A percentile compares a stretch with the other conserved stretches of the same genome.
Conservation (phyloP, 1,140 invertebrate genomes). For the Hydropsyche tenuis region DNA sequence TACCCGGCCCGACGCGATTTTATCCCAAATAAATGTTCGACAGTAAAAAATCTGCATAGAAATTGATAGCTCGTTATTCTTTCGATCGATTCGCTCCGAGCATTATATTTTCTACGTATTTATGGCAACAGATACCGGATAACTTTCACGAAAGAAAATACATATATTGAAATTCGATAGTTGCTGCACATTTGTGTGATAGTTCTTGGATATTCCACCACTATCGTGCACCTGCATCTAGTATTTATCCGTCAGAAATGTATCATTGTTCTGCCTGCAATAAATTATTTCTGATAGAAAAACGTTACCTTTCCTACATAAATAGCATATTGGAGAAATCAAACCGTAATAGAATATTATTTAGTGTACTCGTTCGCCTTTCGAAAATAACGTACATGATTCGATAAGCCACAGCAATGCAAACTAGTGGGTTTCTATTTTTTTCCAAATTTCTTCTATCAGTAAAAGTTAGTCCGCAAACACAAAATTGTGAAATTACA, state of each 20-base stretch:
- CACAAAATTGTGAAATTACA: constrained; percentile 14
- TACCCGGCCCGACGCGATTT: background rate
- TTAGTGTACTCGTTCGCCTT: too few relatives aligned
- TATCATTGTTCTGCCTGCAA: background rate
- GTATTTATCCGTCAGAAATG: background rate
- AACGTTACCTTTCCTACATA: background rate
- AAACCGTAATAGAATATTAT: too few relatives aligned
- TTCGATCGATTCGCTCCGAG: background rate
- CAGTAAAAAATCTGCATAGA: background rate
- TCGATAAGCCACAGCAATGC: too few relatives aligned
- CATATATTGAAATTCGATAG: constrained; percentile 28
- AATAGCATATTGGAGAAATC: too few relatives aligned
- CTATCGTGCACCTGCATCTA: constrained; percentile 10
- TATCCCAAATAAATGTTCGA: too few relatives aligned
- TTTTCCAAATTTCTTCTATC: background rate
- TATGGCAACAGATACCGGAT: constrained; percentile 7
- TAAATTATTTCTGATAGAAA: constrained; percentile 4
- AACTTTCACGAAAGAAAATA: constrained; percentile 22
- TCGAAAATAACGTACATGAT: too few relatives aligned
- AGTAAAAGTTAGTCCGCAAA: background rate
- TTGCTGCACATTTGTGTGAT: constrained; percentile 17
- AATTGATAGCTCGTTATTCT: constrained; percentile 12
- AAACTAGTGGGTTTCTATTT: too few relatives aligned
- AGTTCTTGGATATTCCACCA: background rate
- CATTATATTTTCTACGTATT: constrained; percentile 15